Conservation (phyloP, 2,113 vertebrate species). For the Marmota monax region DNA sequence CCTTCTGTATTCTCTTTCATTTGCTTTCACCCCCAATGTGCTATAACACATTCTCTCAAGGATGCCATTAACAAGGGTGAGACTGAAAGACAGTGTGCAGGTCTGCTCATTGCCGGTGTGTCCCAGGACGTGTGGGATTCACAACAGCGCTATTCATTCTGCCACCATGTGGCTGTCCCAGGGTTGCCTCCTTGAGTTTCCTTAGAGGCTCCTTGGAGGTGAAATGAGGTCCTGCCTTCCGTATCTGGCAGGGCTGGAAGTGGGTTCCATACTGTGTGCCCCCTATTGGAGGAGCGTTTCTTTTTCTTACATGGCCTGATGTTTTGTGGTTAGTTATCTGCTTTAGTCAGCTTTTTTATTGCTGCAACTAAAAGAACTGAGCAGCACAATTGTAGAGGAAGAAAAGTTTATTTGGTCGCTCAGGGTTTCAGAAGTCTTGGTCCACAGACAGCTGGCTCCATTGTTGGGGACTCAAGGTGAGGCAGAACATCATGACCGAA, state of each 20-base stretch:
- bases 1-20: too few species aligned
- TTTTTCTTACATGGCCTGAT: neutral
- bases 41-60: neutral
- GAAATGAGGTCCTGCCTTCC: neutral
- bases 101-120: too few species aligned
- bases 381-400: too few species aligned
- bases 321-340: neutral
- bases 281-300: neutral
- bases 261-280: neutral
- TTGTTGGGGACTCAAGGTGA: too few species aligned
- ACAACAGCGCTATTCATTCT: neutral
- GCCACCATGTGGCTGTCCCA: neutral
- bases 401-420: too few species aligned
- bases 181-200: neutral
- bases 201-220: neutral
- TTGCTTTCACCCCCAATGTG: neutral
- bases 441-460: too few species aligned
- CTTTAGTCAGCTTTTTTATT: too few species aligned
- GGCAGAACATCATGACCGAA: too few species aligned
- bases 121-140: neutral
- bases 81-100: neutral
- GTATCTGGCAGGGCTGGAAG: neutral
- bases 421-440: too few species aligned
- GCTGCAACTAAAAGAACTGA: too few species aligned
- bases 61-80: neutral